A percentile compares a stretch with the other conserved stretches of the same genome.
Evolutionary conservation across 2,888 invertebrate species (phyloP).

Genomic region (Lasioglossum villosulum): DNA sequence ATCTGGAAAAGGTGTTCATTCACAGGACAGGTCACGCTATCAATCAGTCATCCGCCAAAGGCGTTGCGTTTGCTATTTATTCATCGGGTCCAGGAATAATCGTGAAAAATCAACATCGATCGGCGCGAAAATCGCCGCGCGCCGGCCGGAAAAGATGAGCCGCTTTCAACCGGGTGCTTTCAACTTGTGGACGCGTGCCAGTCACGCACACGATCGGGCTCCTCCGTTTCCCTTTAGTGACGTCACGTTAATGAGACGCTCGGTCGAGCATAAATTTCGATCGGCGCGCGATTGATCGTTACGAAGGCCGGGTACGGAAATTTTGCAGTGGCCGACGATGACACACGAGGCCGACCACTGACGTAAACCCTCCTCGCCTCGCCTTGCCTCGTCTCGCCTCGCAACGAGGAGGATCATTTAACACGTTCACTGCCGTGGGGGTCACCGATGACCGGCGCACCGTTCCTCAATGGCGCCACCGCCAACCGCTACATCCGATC

Average conservation of each 20-base stretch:
- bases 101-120: neutral
- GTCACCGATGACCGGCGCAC: conserved; percentile 11
- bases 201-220: conserved; percentile 41
- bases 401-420: conserved; percentile 33
- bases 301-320: conserved; percentile 14
- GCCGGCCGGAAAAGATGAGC: neutral
- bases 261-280: conserved; percentile 56
- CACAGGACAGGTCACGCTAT: neutral
- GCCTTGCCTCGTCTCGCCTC: neutral
- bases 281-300: conserved; percentile 44
- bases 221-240: conserved; percentile 24
- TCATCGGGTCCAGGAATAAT: neutral
- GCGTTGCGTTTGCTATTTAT: conserved; percentile 1
- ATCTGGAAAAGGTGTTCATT: neutral
- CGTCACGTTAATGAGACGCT: conserved; percentile 53
- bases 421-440: conserved; percentile 37
- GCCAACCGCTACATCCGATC: neutral
- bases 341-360: conserved; percentile 18
- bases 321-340: conserved; percentile 2
- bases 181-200: conserved; percentile 22
- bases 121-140: neutral
- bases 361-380: conserved; percentile 27
- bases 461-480: neutral
- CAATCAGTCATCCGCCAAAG: neutral
- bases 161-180: neutral